Percentiles rank a stretch among this genome's conserved stretches.
These are phyloP conservation scores for Orthonychiurus folsomi DNA, from an alignment of 2,888 invertebrate genomes.

Conservation along the genomic window DNA sequence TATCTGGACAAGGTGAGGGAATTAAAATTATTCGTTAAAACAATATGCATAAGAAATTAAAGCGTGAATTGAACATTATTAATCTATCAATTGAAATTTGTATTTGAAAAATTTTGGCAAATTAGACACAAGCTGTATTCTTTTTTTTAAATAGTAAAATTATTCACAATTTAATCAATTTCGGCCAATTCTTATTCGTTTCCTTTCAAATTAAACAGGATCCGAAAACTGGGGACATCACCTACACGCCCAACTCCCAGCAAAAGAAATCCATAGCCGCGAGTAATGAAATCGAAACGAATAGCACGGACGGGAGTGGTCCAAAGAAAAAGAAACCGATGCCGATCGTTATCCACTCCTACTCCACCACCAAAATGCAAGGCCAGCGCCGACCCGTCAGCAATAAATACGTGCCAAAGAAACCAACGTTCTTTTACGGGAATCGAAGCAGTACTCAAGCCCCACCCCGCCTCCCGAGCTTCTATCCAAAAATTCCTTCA, in stretches of 20 bases:
- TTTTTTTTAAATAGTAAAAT: not conserved
- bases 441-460: conserved; percentile 33
- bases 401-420: conserved; percentile 32
- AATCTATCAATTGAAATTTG: too few species aligned
- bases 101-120: too few species aligned
- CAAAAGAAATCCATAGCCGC: conserved; percentile 17
- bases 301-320: conserved; percentile 17
- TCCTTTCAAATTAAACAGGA: conserved; percentile 18
- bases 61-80: conserved; percentile 3
- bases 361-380: conserved; percentile 36
- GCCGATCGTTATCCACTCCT: conserved; percentile 37
- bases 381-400: conserved; percentile 30
- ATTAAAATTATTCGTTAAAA: not conserved
- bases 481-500: conserved; percentile 25
- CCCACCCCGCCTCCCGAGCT: conserved; percentile 35
- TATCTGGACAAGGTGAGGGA: conserved; percentile 34
- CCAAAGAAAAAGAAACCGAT: conserved; percentile 28
- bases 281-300: conserved; percentile 24
- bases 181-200: not conserved
- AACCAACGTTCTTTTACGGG: conserved; percentile 37
- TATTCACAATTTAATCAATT: not conserved
- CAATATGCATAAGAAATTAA: too few species aligned
- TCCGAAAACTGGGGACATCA: conserved; percentile 36
- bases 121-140: too few species aligned
- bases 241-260: conserved; percentile 21